Evolutionary conservation across 2,113 vertebrate genomes (phyloP).

Genomic region (Callospermophilus lateralis): DNA sequence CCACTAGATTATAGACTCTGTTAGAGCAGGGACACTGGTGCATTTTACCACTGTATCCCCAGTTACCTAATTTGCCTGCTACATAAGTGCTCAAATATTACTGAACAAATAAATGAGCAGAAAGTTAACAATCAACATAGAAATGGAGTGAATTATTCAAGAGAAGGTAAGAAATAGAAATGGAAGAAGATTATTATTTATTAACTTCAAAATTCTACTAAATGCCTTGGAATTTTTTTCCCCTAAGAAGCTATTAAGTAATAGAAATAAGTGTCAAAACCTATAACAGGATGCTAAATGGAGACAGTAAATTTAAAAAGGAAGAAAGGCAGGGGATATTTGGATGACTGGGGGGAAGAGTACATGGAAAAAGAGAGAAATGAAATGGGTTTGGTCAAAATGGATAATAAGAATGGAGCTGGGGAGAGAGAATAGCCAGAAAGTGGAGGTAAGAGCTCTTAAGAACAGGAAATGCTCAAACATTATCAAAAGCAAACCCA

Average conservation of each 20-base stretch:
- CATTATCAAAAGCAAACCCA: slow-evolving; percentile 73
- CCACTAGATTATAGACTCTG: no score
- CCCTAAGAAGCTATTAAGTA: background rate
- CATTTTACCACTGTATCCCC: background rate
- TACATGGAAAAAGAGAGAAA: background rate
- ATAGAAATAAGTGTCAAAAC: background rate
- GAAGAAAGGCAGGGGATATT: background rate
- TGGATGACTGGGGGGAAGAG: background rate
- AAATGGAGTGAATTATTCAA: background rate
- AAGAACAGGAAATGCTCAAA: slow-evolving; percentile 69
- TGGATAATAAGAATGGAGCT: background rate
- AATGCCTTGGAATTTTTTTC: background rate
- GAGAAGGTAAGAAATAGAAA: background rate
- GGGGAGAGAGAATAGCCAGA: background rate
- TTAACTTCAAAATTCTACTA: background rate
- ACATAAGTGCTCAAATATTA: background rate
- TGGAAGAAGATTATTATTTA: background rate
- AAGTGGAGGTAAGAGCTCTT: background rate
- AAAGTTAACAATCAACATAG: background rate
- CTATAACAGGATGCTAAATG: background rate
- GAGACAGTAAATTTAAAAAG: background rate
- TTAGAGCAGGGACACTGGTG: background rate
- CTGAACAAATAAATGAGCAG: background rate
- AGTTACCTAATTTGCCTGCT: background rate
- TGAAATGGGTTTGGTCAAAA: background rate